Conservation (phyloP, 2,113 vertebrate species). For the Sceloporus undulatus region DNA sequence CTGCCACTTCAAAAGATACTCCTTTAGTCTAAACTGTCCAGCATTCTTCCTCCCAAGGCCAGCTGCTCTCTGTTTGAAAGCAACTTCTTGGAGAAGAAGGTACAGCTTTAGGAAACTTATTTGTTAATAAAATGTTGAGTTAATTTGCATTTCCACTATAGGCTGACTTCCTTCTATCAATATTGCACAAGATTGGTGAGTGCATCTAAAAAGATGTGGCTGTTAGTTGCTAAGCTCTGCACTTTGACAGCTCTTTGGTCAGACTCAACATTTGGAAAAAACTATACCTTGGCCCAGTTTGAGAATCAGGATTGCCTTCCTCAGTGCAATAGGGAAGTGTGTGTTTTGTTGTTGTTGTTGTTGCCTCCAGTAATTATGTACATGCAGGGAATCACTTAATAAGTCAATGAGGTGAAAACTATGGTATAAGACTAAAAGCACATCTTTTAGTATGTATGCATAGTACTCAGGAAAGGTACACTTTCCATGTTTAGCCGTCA, state of each 20-base stretch:
- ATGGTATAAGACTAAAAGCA: background rate
- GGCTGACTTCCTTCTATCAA: background rate
- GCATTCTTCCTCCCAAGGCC: background rate
- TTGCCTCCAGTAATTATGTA: background rate
- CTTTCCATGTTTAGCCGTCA: no score
- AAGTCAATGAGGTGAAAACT: background rate
- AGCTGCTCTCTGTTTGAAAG: background rate
- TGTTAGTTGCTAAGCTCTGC: no score
- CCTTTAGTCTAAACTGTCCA: background rate
- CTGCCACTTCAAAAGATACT: background rate
- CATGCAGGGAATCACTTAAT: background rate
- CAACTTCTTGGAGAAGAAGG: background rate
- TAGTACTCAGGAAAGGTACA: background rate
- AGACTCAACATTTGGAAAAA: background rate
- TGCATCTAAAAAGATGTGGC: no score
- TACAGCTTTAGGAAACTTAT: background rate
- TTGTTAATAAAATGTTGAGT: background rate
- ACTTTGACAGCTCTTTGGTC: background rate
- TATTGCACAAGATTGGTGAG: background rate
- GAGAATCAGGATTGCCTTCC: background rate
- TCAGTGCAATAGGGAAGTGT: background rate
- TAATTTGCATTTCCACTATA: background rate
- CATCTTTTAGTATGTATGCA: background rate
- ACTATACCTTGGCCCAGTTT: background rate
- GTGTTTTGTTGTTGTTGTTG: background rate